Evolutionary conservation across 2,113 vertebrate species (phyloP).

Genomic region (Malurus cyaneus): DNA sequence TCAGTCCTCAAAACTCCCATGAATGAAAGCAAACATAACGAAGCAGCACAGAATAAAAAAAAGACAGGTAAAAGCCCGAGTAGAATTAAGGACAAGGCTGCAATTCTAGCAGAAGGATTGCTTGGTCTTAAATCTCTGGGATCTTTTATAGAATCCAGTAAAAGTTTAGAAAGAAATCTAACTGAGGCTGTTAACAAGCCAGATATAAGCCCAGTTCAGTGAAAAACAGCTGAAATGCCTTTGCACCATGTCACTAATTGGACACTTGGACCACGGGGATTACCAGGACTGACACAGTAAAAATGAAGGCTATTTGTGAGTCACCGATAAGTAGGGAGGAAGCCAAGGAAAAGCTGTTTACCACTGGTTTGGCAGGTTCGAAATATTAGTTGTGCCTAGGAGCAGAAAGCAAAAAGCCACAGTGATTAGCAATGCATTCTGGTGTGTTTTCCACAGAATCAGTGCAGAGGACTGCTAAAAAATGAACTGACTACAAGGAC

Average conservation of each 20-base stretch:
- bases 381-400: background rate
- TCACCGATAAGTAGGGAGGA: constrained; percentile 39
- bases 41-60: background rate
- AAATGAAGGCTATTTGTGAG: constrained; percentile 54
- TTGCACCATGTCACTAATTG: constrained; percentile 56
- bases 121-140: background rate
- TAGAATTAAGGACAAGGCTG: background rate
- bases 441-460: background rate
- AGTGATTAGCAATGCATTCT: background rate
- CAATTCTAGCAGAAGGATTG: background rate
- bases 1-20: background rate
- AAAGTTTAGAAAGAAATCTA: constrained; percentile 57
- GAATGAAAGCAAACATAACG: background rate
- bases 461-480: background rate
- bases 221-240: constrained; percentile 18
- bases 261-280: constrained; percentile 40
- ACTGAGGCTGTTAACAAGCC: constrained; percentile 54
- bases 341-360: constrained; percentile 9
- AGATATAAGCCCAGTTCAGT: constrained; percentile 27
- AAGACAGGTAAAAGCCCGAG: background rate
- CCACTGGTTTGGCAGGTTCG: background rate
- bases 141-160: constrained; percentile 33
- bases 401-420: constrained; percentile 4
- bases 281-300: constrained; percentile 46
- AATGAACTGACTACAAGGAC: background rate